Evolutionary conservation across 1,140 invertebrate species (phyloP), one percentile per base, ranked within the genome.

Genomic region (Lamellibrachia luymesi): DNA sequence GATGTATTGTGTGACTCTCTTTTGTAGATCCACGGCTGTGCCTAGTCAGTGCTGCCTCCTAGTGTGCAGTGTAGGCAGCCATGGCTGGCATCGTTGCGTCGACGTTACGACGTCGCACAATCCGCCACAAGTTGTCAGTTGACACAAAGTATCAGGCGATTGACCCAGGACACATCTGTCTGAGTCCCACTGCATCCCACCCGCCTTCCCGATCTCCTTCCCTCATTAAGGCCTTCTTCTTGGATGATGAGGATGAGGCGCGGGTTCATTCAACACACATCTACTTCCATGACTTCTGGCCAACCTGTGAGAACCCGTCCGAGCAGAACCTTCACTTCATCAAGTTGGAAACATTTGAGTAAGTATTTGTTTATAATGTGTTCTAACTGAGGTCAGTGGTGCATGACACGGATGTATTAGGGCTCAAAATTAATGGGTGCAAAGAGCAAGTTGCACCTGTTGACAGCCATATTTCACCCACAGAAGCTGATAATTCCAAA

Each of bases 31-130:
- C 6, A 17, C 64, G 25, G 64, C 64, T 80, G 64, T 80, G 64
- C 64, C 13, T 80, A 80, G 64, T 80, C 13, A 10, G 13, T 80
- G 64, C 64, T 80, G 64, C 64, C 64, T 4, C 64, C 64, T 80
- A 80, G 64, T 17, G 52, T 8, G 52, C 17, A 56, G 52, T 56
- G 52, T 80, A 22, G 5, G 64, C 64, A 80, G 13, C 64, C 13
- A 94, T 94, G 93, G 93, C 93, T 27, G 93, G 93, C 10, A 94
- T 94, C 27, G 93, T 94, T 51, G 93, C 93, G 6, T 94, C 93
- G 22, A 94, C 93, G 22, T 50, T 94, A 1, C 50, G 93, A 0
- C n/a, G 93, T 50, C 92, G 92, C 38, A 92, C 93, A 10, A 93
- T 94, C 80, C 93, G 92, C 22, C 93, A 94, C 91, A 93, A 92